phyloP scores from a whole-genome alignment of 2,888 invertebrate genomes.

The Balanococcus diminutus region DNA sequence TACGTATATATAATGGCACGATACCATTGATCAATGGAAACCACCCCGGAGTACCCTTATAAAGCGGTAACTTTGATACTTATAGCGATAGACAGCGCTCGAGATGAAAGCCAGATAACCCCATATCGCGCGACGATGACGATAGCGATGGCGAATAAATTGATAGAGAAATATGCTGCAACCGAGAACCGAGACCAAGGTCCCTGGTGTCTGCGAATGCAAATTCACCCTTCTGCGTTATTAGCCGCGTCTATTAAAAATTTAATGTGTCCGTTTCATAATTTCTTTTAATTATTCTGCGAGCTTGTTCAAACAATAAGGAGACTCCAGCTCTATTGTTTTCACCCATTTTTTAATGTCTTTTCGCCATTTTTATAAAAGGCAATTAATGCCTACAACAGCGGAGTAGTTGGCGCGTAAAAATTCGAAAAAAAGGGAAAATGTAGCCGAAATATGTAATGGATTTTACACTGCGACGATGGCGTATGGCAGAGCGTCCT shows the following conservation, averaged over 20 bases:
- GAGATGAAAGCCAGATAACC: conserved; percentile 34
- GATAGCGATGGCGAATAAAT: conserved; percentile 22
- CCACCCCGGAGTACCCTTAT: background rate
- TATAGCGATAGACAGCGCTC: background rate
- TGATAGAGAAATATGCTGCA: conserved; percentile 10
- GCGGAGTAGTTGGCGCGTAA: background rate
- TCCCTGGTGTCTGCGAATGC: conserved; percentile 36
- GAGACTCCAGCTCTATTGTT: conserved; percentile 12
- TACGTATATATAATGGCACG: background rate
- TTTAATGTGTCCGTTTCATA: conserved; percentile 36
- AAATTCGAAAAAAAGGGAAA: background rate
- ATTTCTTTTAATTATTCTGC: conserved; percentile 32
- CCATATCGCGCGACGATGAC: background rate
- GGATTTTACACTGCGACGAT: background rate
- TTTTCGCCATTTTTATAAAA: conserved; percentile 16
- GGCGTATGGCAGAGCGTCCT: background rate
- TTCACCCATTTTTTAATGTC: conserved; percentile 32
- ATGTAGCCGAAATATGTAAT: background rate
- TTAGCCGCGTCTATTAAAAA: conserved; percentile 13
- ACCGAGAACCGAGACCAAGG: background rate
- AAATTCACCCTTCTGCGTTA: background rate
- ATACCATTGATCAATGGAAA: background rate
- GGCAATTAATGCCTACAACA: conserved; percentile 31
- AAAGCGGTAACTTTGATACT: conserved; percentile 3
- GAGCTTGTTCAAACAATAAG: conserved; percentile 33